phyloP scores from a whole-genome alignment of 2,888 invertebrate species.

The Lasioglossum figueresi region DNA sequence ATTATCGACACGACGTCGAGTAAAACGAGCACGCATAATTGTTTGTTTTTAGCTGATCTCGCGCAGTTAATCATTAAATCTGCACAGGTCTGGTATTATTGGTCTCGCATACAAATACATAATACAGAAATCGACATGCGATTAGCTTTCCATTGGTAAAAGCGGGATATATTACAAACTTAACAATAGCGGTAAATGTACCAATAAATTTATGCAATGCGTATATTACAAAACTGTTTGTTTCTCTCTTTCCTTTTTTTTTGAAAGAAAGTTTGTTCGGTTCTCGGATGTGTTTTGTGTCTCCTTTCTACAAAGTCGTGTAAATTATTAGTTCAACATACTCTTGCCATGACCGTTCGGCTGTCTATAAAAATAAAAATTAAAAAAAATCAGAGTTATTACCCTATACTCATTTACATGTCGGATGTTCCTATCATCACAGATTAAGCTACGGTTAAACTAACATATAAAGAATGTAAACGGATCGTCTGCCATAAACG shows the following conservation, averaged over 20 bases:
- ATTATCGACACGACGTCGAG: constrained; percentile 42
- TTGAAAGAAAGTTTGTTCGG: constrained; percentile 62
- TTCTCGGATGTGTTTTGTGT: constrained; percentile 4
- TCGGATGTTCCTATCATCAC: not conserved
- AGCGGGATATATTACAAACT: constrained; percentile 68
- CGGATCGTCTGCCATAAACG: not conserved
- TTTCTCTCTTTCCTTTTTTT: constrained; percentile 24
- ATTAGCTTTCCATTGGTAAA: constrained; percentile 37
- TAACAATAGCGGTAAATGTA: constrained; percentile 65
- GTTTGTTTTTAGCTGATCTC: constrained; percentile 41
- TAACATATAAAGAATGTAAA: not conserved
- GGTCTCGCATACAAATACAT: constrained; percentile 66
- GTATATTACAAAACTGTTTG: constrained; percentile 75
- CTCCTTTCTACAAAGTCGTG: constrained; percentile 6
- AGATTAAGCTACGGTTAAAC: not conserved
- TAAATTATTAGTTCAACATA: constrained; percentile 5
- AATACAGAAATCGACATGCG: constrained; percentile 66
- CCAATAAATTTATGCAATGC: constrained; percentile 74
- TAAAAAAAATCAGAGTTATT: not conserved
- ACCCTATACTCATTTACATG: not conserved
- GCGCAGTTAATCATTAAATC: constrained; percentile 52
- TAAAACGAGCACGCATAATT: constrained; percentile 43
- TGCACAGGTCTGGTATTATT: constrained; percentile 54
- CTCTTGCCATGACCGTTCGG: not conserved
- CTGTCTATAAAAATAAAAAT: not conserved